Evolutionary conservation across 2,888 invertebrate genomes (phyloP), one percentile per base, ranked within the genome.

Genomic region (Lepidochrysops patricia): DNA sequence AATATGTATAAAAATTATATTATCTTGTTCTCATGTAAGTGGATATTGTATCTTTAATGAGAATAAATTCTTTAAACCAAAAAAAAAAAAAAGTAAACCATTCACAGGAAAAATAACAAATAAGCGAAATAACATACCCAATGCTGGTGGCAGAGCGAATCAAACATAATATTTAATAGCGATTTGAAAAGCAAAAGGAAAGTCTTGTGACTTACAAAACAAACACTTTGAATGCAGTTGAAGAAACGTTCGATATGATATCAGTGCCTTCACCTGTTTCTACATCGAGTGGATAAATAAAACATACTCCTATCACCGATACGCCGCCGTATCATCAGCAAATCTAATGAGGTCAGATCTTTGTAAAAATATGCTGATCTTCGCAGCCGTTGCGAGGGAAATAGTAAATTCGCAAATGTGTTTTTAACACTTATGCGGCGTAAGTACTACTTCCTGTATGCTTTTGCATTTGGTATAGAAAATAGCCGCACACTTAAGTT

Each of bases 191-290:
- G 19, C 9, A 29, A 32, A 15, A 19, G 27, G 7, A 54, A 12
- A 9, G 1, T 49, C 7, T 19, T 52, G 52, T 29, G n/a, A n/a
- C n/a, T n/a, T 15, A 13, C 12, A 19, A 54, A 29, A 54, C 54
- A 54, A 54, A 29, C 54, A 54, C 52, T 27, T 15, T 7, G 27
- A 29, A 54, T 15, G 15, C 52, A 52, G 54, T 32, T 19, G 12
- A 19, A 37, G 37, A 37, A 54, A 19, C 19, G 32, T 27, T 27
- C 54, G 52, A 32, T 54, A 32, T 32, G 25, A 2, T 37, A 37
- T 37, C 12, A 54, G 29, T 15, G 54, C 54, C 54, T 54, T 54
- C 27, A 54, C 54, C 54, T 54, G 32, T 29, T 54, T 54, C 2
- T 12, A 32, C 32, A 4, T 54, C 29, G 29, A 54, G 54, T 54